Base-by-base conservation (phyloP, 2,113 vertebrate species). In the Nematolebias whitei region DNA sequence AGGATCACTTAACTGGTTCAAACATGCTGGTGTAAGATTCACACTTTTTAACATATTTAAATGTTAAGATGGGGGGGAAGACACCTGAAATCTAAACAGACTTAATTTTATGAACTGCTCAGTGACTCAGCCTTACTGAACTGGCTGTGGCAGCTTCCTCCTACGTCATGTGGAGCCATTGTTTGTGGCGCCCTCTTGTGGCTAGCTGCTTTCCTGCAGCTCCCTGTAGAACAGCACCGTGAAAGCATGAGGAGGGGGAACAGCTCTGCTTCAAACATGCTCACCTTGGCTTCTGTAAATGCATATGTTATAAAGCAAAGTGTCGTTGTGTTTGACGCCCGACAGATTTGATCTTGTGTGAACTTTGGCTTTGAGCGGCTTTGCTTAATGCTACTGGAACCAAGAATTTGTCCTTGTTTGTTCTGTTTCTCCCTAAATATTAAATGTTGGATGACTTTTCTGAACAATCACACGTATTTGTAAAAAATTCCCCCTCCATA, bases 151-250 rank as follows among this genome's bases (percentile, higher is more conserved):
- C 80, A 84, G 84, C 86, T 85, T 89, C 79, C 79, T 80, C 49
- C 60, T 56, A 49, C 60, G 79, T 81, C 82, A 84, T 81, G 67
- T 84, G 58, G 44, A 59, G 20, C 63, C 75, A 79, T 84, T 83
- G 74, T 89, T 74, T 78, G 66, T 61, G 78, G 82, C 73, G 61
- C 86, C 86, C 80, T 87, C 87, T 88, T 76, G 85, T 88, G 80
- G 85, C 68, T 71, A 74, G 67, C 72, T 85, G 83, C 68, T 63
- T 60, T 78, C 71, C 57, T 74, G 81, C 85, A 88, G 79, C 86
- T 82, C 55, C 71, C 74, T 76, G 49, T 81, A 60, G 54, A 71
- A 61, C 63, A 67, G 74, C 79, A 54, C 79, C 83, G n/a, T 83
- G 68, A 81, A 76, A 87, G 74, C 29, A 72, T 89, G 88, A 89